Base-by-base conservation (phyloP, 2,888 invertebrate species). In the Cephus spinipes region DNA sequence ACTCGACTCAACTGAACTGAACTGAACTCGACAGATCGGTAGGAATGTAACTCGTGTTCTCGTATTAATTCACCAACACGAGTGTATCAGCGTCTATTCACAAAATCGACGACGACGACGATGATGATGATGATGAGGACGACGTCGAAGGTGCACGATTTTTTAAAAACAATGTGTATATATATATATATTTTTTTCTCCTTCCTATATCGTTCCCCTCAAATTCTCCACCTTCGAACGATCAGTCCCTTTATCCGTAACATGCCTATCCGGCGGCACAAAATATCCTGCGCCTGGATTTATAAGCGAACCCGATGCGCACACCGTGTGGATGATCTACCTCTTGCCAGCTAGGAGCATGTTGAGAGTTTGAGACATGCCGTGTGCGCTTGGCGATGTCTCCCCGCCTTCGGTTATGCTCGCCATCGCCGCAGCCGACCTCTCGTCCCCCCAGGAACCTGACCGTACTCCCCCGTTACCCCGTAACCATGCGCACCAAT, bases 351-450 rank as follows among this genome's bases (percentile, higher is more conserved):
- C 87, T 88, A 87, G 87, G 88, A 89, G 87, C 89, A 90, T 89
- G 89, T 87, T 85, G 87, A 87, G 88, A 85, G 85, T 87, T 88
- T 86, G 89, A 87, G 85, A 89, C 90, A 89, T 89, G 90, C 89
- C 83, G 89, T 88, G 84, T 84, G 85, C 86, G 86, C 84, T 85
- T 82, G 81, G 82, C 84, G 83, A 83, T 84, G 83, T 81, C 81
- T 83, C 84, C 84, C 86, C 82, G 73, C 80, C 73, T 55, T 76
- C 82, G 81, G 76, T 73, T 74, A 76, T 79, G 30, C 55, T 40
- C 69, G 30, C 68, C 12, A 76, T 76, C 77, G 74, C 73, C 79
- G 76, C 75, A 35, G 76, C 73, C 74, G 23, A 69, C 77, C 68
- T 55, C 77, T 73, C 73, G 77, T 71, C 76, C 76, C 36, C 79